phyloP scores from a whole-genome alignment of 2,797 vertebrate genomes.

The Diplodus sargus region DNA sequence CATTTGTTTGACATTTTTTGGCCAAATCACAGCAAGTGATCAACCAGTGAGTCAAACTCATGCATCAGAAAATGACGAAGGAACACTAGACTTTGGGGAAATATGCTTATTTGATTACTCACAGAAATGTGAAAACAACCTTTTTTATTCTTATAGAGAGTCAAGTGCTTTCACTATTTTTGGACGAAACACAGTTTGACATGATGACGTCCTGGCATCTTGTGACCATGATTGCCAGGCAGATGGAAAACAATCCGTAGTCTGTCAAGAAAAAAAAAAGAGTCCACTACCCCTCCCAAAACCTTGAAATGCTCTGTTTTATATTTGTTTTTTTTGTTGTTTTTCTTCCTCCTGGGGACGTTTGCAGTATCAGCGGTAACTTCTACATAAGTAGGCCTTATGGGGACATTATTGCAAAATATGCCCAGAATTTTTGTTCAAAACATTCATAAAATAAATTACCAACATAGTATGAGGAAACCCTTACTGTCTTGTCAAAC shows the following conservation, averaged over 20 bases:
- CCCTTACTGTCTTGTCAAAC: too few species aligned
- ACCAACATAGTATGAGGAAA: too few species aligned
- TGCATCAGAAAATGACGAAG: slow-evolving; percentile 34
- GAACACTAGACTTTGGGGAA: slow-evolving; percentile 20
- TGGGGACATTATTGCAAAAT: too few species aligned
- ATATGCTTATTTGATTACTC: background rate
- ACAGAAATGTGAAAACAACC: background rate
- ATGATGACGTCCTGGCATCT: background rate
- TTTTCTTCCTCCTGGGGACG: too few species aligned
- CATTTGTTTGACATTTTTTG: slow-evolving; percentile 59
- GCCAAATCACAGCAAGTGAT: slow-evolving; percentile 49
- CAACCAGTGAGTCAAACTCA: slow-evolving; percentile 47
- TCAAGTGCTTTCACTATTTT: background rate
- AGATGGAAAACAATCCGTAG: background rate
- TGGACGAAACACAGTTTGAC: background rate
- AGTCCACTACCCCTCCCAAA: background rate
- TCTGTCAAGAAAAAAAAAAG: background rate
- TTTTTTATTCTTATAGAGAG: background rate
- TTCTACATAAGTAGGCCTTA: too few species aligned
- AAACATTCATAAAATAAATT: too few species aligned
- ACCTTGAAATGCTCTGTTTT: background rate
- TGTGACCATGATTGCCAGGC: background rate
- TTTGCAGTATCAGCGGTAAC: too few species aligned
- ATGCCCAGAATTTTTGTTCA: too few species aligned
- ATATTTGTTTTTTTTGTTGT: too few species aligned